phyloP scores from a whole-genome alignment of 1,140 invertebrate genomes.

The Drosophila paulistorum region DNA sequence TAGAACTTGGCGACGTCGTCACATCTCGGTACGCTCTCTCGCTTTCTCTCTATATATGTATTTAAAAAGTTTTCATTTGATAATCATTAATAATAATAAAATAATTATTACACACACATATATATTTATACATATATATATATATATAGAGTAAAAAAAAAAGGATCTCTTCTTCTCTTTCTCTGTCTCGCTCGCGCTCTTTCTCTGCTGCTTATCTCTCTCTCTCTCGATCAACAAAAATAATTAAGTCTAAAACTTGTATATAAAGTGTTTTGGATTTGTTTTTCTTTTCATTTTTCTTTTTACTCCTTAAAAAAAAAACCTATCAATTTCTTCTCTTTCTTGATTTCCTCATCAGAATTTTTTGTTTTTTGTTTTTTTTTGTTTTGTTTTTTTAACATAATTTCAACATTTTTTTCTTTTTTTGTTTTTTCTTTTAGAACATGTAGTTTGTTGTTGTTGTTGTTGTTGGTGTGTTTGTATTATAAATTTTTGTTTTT shows the following conservation, averaged over 20 bases:
- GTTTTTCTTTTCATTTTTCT: constrained; percentile 18
- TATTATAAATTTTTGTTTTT: constrained; percentile 32
- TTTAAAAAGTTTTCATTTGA: constrained; percentile 5
- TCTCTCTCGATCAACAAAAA: constrained; percentile 30
- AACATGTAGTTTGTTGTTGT: constrained; percentile 39
- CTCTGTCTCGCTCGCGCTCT: not conserved
- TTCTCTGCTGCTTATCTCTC: not conserved
- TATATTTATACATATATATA: not conserved
- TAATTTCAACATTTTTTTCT: constrained; percentile 64
- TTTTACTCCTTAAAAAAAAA: constrained; percentile 12
- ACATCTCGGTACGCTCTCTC: no score
- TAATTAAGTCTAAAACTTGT: constrained; percentile 55
- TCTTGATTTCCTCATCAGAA: constrained; percentile 24
- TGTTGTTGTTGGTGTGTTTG: constrained; percentile 47
- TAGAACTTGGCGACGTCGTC: not conserved
- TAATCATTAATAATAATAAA: constrained; percentile 13
- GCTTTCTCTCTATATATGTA: constrained; percentile 1
- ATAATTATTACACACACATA: constrained; percentile 14
- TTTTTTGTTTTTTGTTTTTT: constrained; percentile 39
- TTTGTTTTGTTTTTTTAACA: constrained; percentile 46
- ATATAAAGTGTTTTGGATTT: constrained; percentile 40
- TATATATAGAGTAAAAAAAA: not conserved
- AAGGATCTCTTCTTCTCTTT: constrained; percentile 1
- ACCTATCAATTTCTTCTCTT: constrained; percentile 22
- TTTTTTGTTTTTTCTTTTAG: constrained; percentile 53